Evolutionary conservation across 2,797 vertebrate species (phyloP), one percentile per base, ranked within the genome.

Genomic region (Lepus oiostolus): DNA sequence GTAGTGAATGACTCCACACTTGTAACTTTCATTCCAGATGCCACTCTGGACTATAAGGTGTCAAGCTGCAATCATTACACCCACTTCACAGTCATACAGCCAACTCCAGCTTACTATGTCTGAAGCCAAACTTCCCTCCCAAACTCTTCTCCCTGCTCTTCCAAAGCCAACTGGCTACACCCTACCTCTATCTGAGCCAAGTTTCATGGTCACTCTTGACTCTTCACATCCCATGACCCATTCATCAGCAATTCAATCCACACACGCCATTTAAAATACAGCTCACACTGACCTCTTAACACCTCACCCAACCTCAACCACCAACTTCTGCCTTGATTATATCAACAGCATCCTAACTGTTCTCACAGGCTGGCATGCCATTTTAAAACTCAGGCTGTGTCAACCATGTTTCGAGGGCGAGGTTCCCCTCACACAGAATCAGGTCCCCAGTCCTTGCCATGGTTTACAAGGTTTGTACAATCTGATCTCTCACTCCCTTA

Each of bases 21-120:
- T 89, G 30, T 86, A 63, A 89, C 14, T 65, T 86, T 30, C 38
- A 80, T n/a, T 11, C 4, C 30, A 79, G 88, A 63, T 91, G 91
- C 50, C 58, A 62, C 60, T 95, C 50, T 42, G 21, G 93, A 84
- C 81, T 82, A 77, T 32, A 79, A 4, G 17, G 68, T 9, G 16
- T 30, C 42, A 17, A 71, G 32, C 10, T 35, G 24, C 16, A 47
- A 93, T 83, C 83, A 72, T 0, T 35, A 80, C 16, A 38, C 65
- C 26, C 52, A 87, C 19, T 19, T n/a, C 42, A 87, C 26, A 21
- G 7, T 58, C 60, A 79, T 1, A 85, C 0, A 83, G 77, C 16
- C 7, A 80, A 65, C 26, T 84, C 60, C 52, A 54, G 67, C 71
- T 52, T 50, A 85, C 88, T 10, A 1, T 0, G 12, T 50, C 81